Evolutionary conservation across 2,888 invertebrate genomes (phyloP).

Genomic region (Apamea epomidion): DNA sequence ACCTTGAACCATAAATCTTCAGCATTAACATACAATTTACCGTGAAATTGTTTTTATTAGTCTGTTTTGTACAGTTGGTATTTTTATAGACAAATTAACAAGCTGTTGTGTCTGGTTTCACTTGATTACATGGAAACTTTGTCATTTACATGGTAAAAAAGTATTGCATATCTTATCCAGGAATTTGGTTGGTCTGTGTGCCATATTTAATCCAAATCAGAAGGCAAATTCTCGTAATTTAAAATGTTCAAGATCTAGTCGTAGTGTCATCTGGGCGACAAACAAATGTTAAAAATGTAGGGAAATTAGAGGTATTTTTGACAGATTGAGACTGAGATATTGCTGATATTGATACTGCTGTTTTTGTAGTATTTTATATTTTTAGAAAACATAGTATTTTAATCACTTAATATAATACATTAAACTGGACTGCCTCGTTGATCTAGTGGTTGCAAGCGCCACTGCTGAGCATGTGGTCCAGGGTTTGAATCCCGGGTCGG

Average conservation of each 20-base stretch:
- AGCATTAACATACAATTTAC: slow-evolving; percentile 24
- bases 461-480: background rate
- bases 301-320: too few relatives aligned
- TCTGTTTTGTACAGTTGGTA: slow-evolving; percentile 22
- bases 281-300: too few relatives aligned
- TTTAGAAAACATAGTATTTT: background rate
- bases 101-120: background rate
- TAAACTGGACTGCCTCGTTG: too few relatives aligned
- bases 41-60: slow-evolving; percentile 12
- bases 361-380: background rate
- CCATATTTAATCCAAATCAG: background rate
- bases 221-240: too few relatives aligned
- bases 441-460: background rate
- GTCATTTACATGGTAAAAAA: background rate
- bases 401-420: too few relatives aligned
- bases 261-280: too few relatives aligned
- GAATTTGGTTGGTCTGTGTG: background rate
- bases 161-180: background rate
- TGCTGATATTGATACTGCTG: too few relatives aligned
- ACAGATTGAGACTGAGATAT: too few relatives aligned
- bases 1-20: slow-evolving; percentile 53
- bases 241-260: too few relatives aligned
- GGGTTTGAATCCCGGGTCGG: background rate
- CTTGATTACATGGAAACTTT: background rate
- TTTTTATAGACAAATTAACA: slow-evolving; percentile 11